These are phyloP conservation scores for Mesopsocus fuscifrons DNA, from an alignment of 2,888 invertebrate genomes.

Conservation along the genomic window DNA sequence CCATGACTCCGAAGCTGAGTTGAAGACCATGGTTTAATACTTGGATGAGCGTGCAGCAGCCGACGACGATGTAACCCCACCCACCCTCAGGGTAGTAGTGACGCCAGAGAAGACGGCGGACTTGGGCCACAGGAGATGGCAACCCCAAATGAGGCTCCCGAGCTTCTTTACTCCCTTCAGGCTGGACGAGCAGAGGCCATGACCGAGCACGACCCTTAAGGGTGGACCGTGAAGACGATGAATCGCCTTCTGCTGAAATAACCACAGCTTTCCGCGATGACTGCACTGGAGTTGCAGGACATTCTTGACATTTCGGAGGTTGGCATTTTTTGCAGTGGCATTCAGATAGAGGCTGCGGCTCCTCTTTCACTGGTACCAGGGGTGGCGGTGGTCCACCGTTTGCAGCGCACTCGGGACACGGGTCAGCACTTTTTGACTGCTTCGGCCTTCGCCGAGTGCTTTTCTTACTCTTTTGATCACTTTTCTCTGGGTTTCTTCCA, in stretches of 20 bases:
- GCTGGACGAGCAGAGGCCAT: constrained; percentile 27
- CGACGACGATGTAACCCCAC: constrained; percentile 68
- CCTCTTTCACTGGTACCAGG: background rate
- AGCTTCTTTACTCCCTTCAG: constrained; percentile 12
- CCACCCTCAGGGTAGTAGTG: constrained; percentile 77
- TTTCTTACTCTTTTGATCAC: background rate
- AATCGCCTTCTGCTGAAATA: constrained; percentile 1
- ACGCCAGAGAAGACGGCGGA: constrained; percentile 42
- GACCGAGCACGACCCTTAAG: constrained; percentile 26
- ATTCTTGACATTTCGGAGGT: background rate
- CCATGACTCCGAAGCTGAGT: constrained; percentile 34
- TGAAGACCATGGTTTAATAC: constrained; percentile 56
- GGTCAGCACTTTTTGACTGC: background rate
- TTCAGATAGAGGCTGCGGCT: background rate
- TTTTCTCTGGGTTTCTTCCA: no score
- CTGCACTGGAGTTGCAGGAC: background rate
- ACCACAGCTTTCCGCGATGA: background rate
- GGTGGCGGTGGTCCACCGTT: background rate
- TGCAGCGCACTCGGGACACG: background rate
- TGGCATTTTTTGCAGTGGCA: constrained; percentile 4
- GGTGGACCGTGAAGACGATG: background rate
- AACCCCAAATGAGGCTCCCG: constrained; percentile 15
- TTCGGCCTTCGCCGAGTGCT: background rate
- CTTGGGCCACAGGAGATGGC: constrained; percentile 31
- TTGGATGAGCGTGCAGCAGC: constrained; percentile 52